Evolutionary conservation across 2,113 vertebrate species (phyloP), one percentile per base, ranked within the genome.

Genomic region (Sinocyclocheilus anshuiensis): DNA sequence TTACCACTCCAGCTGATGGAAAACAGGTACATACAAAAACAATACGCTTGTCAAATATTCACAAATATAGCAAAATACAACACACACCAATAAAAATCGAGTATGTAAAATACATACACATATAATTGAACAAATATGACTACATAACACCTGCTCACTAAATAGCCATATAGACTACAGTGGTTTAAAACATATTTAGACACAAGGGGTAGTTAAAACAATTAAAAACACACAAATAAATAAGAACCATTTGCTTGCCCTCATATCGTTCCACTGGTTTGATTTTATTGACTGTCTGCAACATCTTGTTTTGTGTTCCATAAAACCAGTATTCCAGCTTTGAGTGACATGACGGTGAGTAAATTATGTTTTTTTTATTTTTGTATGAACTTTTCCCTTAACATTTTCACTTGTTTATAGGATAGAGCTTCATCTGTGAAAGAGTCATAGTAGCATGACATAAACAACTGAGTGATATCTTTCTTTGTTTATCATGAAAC

Each of bases 11-110:
- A 20, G 48, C 50, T 55, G 48, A 33, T 33, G 48, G 26, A 29
- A 12, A 78, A 57, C 50, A 57, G 50, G 29, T 57, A 36, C 53
- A 78, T 18, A 78, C 77, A 36, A 78, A 78, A 11, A 78, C 20
- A 33, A 36, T 29, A 29, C 10, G 6, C 26, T 22, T 78, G 29
- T 11, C 48, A 55, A 77, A 77, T 15, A 53, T 0, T 15, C 36
- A 72, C 3, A 72, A 1, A 45, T 45, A 16, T 24, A 16, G 42
- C 7, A 45, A 76, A 76, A 50, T 24, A 26, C 45, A 75, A 75
- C 36, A 12, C 0, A 2, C 39, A 74, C 10, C 39, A 48, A 45
- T 22, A 48, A 15, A 26, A 50, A 77, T 18, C 0, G 6, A 53
- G 26, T 26, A 26, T 2, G n/a, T 24, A 50, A 76, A 67, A 55